Conservation (phyloP, 2,113 vertebrate genomes). For the Anser cygnoides region DNA sequence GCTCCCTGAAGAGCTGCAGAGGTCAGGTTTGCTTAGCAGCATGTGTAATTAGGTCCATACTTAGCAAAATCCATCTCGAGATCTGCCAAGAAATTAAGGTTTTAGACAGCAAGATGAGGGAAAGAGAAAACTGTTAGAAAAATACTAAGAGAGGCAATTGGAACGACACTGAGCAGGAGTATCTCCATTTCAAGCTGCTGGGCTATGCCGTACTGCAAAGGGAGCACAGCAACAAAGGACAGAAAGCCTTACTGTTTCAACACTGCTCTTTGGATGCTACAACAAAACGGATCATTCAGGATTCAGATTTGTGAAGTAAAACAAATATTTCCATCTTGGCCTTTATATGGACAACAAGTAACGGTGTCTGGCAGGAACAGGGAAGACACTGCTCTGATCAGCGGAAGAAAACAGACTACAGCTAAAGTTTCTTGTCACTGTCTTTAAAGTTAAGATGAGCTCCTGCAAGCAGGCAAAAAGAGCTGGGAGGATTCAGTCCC, state of each 20-base stretch:
- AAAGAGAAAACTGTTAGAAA: not conserved
- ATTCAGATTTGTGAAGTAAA: not conserved
- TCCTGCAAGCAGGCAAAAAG: not conserved
- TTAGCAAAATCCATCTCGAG: not conserved
- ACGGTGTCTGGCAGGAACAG: not conserved
- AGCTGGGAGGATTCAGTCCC: not conserved
- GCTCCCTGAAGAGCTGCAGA: not conserved
- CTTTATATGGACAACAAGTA: accelerated
- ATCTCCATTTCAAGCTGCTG: not conserved
- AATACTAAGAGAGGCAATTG: not conserved
- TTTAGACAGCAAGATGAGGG: not conserved
- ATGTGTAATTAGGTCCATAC: not conserved
- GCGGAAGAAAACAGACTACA: not conserved
- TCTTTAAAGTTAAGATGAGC: not conserved
- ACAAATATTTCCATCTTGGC: not conserved
- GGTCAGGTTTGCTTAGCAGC: not conserved
- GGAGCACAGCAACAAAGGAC: not conserved
- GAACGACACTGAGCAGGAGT: not conserved
- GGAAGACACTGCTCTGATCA: accelerated
- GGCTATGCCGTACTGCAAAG: accelerated
- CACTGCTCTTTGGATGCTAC: not conserved
- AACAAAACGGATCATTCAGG: not conserved
- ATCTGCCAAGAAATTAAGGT: not conserved
- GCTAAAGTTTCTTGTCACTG: not conserved
- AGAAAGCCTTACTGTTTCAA: not conserved